A percentile compares a stretch with the other conserved stretches of the same genome.
phyloP scores from a whole-genome alignment of 2,113 vertebrate species.

The Eurypyga helias region DNA sequence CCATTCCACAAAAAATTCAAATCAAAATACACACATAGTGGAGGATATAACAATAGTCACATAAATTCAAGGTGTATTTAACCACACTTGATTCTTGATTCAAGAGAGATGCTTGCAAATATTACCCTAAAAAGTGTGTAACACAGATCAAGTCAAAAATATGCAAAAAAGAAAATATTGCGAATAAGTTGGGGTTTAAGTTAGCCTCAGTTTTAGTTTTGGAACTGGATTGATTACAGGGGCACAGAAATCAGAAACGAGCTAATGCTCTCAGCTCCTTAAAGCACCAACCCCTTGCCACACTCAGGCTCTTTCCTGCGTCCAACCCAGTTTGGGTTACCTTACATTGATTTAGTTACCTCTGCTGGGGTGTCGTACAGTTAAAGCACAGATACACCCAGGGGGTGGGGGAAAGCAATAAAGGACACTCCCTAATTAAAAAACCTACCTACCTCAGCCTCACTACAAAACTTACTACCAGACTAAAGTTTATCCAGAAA shows the following conservation, averaged over 20 bases:
- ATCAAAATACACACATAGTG: not conserved
- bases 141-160: not conserved
- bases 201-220: not conserved
- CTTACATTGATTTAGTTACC: not conserved
- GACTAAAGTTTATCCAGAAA: not conserved
- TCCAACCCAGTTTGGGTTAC: accelerated
- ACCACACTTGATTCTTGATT: not conserved
- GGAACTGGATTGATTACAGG: not conserved
- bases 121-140: not conserved
- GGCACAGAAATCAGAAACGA: not conserved
- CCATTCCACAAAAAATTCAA: not conserved
- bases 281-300: not conserved
- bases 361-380: not conserved
- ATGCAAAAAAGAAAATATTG: not conserved
- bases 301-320: not conserved
- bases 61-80: not conserved
- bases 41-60: not conserved
- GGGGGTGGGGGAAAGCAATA: too few species aligned
- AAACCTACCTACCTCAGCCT: not conserved
- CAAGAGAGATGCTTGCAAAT: not conserved
- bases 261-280: not conserved
- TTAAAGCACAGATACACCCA: not conserved
- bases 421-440: too few species aligned
- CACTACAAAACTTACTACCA: not conserved
- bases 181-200: not conserved